Conservation (phyloP, 1,140 invertebrate genomes). For the Reticulitermes speratus region DNA sequence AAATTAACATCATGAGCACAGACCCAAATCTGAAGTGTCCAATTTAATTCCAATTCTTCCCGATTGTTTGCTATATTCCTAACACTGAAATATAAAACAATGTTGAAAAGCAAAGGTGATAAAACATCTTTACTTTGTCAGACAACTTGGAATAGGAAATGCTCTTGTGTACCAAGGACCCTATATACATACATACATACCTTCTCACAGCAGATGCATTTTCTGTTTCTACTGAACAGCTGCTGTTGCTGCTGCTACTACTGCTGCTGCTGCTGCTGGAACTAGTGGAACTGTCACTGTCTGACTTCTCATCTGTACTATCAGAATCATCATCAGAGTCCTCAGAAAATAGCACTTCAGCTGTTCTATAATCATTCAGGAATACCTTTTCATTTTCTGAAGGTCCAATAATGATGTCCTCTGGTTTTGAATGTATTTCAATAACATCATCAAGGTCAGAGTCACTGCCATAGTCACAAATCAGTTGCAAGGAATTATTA, state of each 20-base stretch:
- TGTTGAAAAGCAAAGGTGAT: no score
- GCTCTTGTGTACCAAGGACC: no score
- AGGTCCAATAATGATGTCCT: neutral
- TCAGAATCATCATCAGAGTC: conserved; percentile 22
- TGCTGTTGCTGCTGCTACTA: neutral
- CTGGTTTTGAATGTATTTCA: neutral
- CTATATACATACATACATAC: neutral
- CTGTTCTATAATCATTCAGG: neutral
- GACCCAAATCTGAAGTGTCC: no score
- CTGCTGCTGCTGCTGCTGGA: neutral
- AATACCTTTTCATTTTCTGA: neutral
- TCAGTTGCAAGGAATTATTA: conserved; percentile 24
- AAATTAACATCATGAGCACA: no score
- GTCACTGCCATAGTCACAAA: conserved; percentile 28
- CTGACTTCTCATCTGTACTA: conserved; percentile 27
- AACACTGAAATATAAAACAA: no score
- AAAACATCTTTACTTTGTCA: no score
- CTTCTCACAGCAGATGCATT: neutral
- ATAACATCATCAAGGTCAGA: conserved; percentile 17
- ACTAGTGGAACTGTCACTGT: neutral
- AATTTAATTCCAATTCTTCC: no score
- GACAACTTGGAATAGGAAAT: no score
- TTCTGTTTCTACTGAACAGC: neutral
- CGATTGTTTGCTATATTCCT: no score
- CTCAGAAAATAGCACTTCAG: neutral